Percentiles rank a stretch among this genome's conserved stretches.
Evolutionary conservation across 2,797 vertebrate genomes (phyloP).

Genomic region (Pantherophis vulpinus): DNA sequence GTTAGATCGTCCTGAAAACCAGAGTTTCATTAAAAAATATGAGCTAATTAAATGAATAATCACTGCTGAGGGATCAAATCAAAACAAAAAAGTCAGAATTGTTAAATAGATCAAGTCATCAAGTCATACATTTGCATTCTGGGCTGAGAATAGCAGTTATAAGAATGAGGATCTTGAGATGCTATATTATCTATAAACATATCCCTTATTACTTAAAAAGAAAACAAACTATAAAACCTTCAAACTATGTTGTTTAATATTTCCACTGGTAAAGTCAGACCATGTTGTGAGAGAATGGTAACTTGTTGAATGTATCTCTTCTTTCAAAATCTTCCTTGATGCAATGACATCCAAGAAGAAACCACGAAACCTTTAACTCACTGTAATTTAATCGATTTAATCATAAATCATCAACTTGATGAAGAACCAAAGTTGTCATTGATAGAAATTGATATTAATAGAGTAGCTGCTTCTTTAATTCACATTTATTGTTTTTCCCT

Average conservation of each 20-base stretch:
- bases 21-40: neutral
- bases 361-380: slow-evolving; percentile 78
- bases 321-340: slow-evolving; percentile 71
- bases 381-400: slow-evolving; percentile 88
- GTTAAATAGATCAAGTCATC: slow-evolving; percentile 5
- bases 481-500: slow-evolving; percentile 17
- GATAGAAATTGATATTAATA: slow-evolving; percentile 84
- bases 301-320: slow-evolving; percentile 45
- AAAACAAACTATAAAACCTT: slow-evolving; percentile 37
- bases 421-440: slow-evolving; percentile 78
- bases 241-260: slow-evolving; percentile 54
- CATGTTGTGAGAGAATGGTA: slow-evolving; percentile 34
- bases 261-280: slow-evolving; percentile 63
- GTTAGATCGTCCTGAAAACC: neutral
- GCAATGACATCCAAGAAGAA: slow-evolving; percentile 74
- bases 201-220: slow-evolving; percentile 13
- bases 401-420: slow-evolving; percentile 90
- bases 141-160: neutral
- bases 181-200: slow-evolving; percentile 30
- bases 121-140: neutral
- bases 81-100: neutral
- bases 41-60: neutral
- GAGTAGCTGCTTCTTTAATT: slow-evolving; percentile 67
- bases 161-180: slow-evolving; percentile 18
- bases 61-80: neutral